phyloP scores from a whole-genome alignment of 2,113 vertebrate genomes.

The Pao palembangensis region DNA sequence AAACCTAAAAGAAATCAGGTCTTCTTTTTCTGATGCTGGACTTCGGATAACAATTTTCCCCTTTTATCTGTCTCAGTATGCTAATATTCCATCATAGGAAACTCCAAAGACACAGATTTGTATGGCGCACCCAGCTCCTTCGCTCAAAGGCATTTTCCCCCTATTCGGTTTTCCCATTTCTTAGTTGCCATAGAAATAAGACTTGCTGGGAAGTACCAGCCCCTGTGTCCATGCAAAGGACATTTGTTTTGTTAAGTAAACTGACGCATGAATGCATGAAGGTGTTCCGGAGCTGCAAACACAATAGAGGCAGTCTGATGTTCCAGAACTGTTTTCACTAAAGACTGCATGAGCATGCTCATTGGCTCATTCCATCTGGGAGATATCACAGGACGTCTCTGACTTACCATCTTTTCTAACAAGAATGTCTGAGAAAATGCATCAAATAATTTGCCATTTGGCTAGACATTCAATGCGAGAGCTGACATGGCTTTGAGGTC shows the following conservation, averaged over 20 bases:
- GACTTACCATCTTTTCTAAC: constrained; percentile 42
- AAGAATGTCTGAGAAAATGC: constrained; percentile 8
- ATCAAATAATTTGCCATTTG: constrained; percentile 28
- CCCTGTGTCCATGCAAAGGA: constrained; percentile 61
- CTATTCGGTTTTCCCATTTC: constrained; percentile 36
- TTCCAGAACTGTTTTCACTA: too few species aligned
- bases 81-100: constrained; percentile 13
- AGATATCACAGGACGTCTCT: constrained; percentile 32
- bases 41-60: too few species aligned
- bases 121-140: constrained; percentile 43
- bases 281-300: not conserved
- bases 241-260: constrained; percentile 65
- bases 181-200: constrained; percentile 63
- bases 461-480: too few species aligned
- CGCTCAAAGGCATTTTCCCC: constrained; percentile 7
- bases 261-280: constrained; percentile 45
- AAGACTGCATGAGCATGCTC: constrained; percentile 17
- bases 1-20: not conserved
- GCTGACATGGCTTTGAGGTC: too few species aligned
- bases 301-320: constrained; percentile 5
- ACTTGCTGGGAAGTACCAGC: constrained; percentile 41
- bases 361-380: constrained; percentile 15
- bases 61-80: not conserved
- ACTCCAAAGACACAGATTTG: constrained; percentile 14
- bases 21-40: too few species aligned